Evolutionary conservation across 2,113 vertebrate genomes (phyloP).

Genomic region (Tetraodon nigroviridis): DNA sequence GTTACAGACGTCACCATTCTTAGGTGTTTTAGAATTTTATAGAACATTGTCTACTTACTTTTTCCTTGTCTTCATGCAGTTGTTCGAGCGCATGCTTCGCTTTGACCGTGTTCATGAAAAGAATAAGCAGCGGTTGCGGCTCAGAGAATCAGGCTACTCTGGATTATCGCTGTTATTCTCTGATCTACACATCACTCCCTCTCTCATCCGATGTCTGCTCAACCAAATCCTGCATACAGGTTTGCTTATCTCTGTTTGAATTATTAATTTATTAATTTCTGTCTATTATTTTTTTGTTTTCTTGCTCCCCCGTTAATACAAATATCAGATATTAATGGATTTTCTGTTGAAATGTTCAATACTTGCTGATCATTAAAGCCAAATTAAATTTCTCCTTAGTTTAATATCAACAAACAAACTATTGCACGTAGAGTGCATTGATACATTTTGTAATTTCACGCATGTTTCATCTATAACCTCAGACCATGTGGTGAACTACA

Average conservation of each 20-base stretch:
- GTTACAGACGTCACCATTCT: background rate
- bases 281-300: background rate
- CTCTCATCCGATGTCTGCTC: conserved; percentile 85
- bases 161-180: conserved; percentile 90
- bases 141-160: conserved; percentile 89
- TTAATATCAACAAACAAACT: background rate
- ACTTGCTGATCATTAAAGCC: too few species aligned
- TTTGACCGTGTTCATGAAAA: conserved; percentile 95
- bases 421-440: background rate
- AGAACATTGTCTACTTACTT: background rate
- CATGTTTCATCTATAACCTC: conserved; percentile 16
- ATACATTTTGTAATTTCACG: background rate
- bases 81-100: conserved; percentile 91
- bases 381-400: background rate
- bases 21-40: background rate
- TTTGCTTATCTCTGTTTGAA: conserved; percentile 45
- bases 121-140: conserved; percentile 88
- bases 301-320: background rate
- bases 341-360: too few species aligned
- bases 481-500: conserved; percentile 91
- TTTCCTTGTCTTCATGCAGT: conserved; percentile 63
- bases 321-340: too few species aligned
- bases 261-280: background rate
- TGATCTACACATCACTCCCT: conserved; percentile 79
- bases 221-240: conserved; percentile 90